Percentiles rank a stretch among this genome's conserved stretches.
Evolutionary conservation across 2,797 vertebrate genomes (phyloP).

Genomic region (Perodicticus potto): DNA sequence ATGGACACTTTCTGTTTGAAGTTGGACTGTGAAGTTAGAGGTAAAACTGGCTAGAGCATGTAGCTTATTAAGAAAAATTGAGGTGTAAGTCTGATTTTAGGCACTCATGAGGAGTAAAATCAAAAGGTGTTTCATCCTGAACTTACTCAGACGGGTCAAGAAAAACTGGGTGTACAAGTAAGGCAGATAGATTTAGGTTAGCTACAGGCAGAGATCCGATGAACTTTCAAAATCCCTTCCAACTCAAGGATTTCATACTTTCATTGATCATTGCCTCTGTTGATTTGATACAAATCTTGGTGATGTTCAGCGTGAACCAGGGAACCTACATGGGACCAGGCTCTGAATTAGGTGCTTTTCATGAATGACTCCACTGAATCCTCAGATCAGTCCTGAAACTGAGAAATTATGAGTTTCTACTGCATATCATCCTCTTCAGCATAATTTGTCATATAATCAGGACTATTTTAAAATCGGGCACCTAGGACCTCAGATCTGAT

Average conservation of each 20-base stretch:
- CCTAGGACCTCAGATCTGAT: constrained; percentile 17
- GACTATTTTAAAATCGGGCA: constrained; percentile 23
- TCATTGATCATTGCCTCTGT: background rate
- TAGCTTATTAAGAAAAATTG: constrained; percentile 50
- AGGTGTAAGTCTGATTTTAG: constrained; percentile 63
- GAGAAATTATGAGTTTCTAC: background rate
- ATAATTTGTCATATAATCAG: background rate
- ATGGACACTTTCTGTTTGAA: constrained; percentile 80
- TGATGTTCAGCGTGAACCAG: background rate
- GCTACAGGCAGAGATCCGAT: background rate
- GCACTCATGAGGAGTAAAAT: background rate
- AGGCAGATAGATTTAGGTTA: background rate
- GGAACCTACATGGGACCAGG: too few species aligned
- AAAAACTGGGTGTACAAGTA: constrained; percentile 5
- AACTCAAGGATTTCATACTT: background rate
- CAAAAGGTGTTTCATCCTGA: constrained; percentile 16
- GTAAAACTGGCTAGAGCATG: constrained; percentile 65
- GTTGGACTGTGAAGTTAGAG: constrained; percentile 73
- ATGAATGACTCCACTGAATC: constrained; percentile 12
- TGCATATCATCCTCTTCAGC: background rate
- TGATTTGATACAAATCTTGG: constrained; percentile 46
- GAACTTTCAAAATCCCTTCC: constrained; percentile 14
- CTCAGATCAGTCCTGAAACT: background rate
- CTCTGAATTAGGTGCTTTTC: background rate
- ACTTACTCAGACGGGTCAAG: constrained; percentile 8